Base-by-base conservation (phyloP, 1,140 invertebrate genomes). In the Calycopis cecrops region DNA sequence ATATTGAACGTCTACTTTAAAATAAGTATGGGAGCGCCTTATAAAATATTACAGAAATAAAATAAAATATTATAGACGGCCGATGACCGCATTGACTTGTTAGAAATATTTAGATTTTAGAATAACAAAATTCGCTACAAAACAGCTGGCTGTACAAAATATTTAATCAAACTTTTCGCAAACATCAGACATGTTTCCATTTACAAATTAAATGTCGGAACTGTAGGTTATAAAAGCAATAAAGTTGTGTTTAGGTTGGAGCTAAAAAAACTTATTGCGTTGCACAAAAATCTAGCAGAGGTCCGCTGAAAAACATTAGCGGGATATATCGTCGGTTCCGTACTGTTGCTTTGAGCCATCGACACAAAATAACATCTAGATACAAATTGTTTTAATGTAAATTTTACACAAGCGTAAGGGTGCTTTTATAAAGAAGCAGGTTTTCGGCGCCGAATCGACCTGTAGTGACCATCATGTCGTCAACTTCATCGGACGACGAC, bases 231-330 rank as follows among this genome's bases (percentile, higher is more conserved):
- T 68, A 67, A 65, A 65, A 65, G 63, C 68, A 68, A 76, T 76
- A 76, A 76, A 72, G 69, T 72, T 76, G 74, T 60, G 42, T 53
- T 79, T 76, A 75, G 75, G 63, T 64, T 59, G 63, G 62, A 53
- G 73, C 63, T n/a, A 69, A 70, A 63, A 71, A 60, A 60, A 59
- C 48, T 64, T 65, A 9, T 14, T 65, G 61, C 55, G 52, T 63
- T 62, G 50, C 57, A 60, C 56, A 63, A 64, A 64, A 71, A 69
- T 63, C 71, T 72, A 64, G 62, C 63, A 67, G 62, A 69, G 49
- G 61, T 62, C 62, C 57, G 63, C 73, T 72, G 68, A 72, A 73
- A 78, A 75, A 74, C 73, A 76, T 76, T 72, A 69, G 59, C 65
- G 38, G 63, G 65, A 73, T 71, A 73, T 71, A 75, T 63, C 40